Conservation (phyloP, 2,113 vertebrate species). For the Melanotaenia duboulayi region DNA sequence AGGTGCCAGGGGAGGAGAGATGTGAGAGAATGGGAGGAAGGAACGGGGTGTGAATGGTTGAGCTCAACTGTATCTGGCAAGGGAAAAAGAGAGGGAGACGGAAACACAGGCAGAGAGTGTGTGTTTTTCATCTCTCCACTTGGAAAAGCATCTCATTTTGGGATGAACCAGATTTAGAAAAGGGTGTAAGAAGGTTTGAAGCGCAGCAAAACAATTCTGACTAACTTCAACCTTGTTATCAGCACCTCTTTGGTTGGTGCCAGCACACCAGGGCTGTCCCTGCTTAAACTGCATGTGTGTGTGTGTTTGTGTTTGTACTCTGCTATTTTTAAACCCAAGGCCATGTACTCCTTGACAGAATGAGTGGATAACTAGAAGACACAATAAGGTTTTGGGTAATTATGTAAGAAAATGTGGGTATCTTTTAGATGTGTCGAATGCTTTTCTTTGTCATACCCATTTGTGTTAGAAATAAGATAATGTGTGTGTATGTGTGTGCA, state of each 20-base stretch:
- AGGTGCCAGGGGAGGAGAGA: slow-evolving; percentile 78
- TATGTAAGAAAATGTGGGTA: slow-evolving; percentile 36
- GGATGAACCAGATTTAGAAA: slow-evolving; percentile 73
- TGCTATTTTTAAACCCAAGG: slow-evolving; percentile 66
- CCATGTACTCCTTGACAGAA: slow-evolving; percentile 47
- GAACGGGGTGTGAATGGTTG: slow-evolving; percentile 67
- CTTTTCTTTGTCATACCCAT: slow-evolving; percentile 28
- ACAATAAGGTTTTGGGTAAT: slow-evolving; percentile 36
- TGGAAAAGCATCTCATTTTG: slow-evolving; percentile 76
- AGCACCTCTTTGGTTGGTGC: slow-evolving; percentile 60
- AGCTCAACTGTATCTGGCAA: slow-evolving; percentile 73
- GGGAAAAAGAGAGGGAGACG: slow-evolving; percentile 51
- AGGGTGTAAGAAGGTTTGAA: slow-evolving; percentile 69
- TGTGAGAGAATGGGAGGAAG: slow-evolving; percentile 75
- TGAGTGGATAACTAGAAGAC: slow-evolving; percentile 34
- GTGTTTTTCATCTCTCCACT: slow-evolving; percentile 68
- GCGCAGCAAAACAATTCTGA: slow-evolving; percentile 63
- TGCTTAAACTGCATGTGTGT: slow-evolving; percentile 28
- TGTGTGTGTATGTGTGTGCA: slow-evolving; percentile 6
- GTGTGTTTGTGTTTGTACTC: slow-evolving; percentile 38
- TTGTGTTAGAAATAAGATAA: slow-evolving; percentile 21
- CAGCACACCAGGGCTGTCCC: slow-evolving; percentile 65
- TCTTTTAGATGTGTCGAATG: slow-evolving; percentile 7
- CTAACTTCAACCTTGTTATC: slow-evolving; percentile 77
- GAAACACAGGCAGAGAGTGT: slow-evolving; percentile 27